phyloP scores from a whole-genome alignment of 1,140 invertebrate species.

The Heterodera schachtii region DNA sequence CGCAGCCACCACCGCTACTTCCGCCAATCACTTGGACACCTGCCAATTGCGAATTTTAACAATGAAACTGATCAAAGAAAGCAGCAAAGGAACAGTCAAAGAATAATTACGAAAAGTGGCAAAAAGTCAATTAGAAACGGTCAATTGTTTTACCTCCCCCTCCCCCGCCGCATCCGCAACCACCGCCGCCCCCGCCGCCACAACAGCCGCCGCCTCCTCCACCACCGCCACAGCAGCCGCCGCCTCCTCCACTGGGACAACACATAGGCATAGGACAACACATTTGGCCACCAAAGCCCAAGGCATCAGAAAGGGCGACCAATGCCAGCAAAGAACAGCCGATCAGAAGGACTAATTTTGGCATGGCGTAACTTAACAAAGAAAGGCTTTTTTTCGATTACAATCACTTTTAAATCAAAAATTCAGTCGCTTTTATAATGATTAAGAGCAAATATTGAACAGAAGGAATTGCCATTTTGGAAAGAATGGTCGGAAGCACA shows the following conservation, averaged over 20 bases:
- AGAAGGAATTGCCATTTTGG: too few species aligned
- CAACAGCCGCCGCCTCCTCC: not conserved
- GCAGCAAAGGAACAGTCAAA: too few species aligned
- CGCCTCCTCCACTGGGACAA: not conserved
- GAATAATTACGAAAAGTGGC: too few species aligned
- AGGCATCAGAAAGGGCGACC: slow-evolving; percentile 1
- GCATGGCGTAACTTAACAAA: not conserved
- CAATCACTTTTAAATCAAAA: too few species aligned
- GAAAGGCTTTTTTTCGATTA: not conserved
- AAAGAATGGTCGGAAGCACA: too few species aligned
- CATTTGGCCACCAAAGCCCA: not conserved
- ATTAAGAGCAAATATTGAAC: too few species aligned
- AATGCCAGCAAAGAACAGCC: slow-evolving; percentile 1
- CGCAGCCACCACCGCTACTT: not conserved
- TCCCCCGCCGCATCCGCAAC: not conserved
- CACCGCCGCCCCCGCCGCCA: not conserved
- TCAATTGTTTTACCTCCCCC: not conserved
- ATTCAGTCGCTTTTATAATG: too few species aligned
- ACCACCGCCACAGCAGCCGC: slow-evolving; percentile 3
- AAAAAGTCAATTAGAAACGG: too few species aligned
- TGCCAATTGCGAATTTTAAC: not conserved
- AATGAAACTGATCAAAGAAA: not conserved
- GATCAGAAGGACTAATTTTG: slow-evolving; percentile 1
- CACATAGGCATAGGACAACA: not conserved
- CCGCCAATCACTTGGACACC: not conserved